A percentile compares a stretch with the other conserved stretches of the same genome.
phyloP scores from a whole-genome alignment of 2,113 vertebrate species.

The Rhinopomastus cyanomelas region DNA sequence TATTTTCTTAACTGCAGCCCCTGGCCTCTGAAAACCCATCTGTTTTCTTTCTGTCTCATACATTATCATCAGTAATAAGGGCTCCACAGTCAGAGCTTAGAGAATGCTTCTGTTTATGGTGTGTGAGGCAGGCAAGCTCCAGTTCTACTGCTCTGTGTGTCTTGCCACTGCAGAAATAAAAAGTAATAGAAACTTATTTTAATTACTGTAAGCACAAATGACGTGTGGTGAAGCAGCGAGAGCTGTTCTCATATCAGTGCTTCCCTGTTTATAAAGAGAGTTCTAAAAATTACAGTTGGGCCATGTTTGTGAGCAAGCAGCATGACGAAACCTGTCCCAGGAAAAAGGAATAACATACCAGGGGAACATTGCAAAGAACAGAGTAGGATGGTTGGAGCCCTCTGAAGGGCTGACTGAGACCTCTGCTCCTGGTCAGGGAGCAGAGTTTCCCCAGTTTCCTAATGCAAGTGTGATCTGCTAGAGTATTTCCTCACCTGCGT shows the following conservation, averaged over 20 bases:
- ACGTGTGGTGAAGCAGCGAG: neutral
- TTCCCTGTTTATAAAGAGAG: neutral
- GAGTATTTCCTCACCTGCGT: neutral
- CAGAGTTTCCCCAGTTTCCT: neutral
- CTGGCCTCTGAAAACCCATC: neutral
- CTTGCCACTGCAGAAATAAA: neutral
- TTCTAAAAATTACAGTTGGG: neutral
- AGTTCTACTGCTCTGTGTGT: neutral
- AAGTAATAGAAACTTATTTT: neutral
- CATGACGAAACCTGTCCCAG: neutral
- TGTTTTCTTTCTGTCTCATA: neutral
- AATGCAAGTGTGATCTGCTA: neutral
- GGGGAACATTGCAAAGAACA: fast-evolving
- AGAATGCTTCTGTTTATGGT: neutral
- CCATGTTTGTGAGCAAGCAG: neutral
- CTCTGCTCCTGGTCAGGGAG: neutral
- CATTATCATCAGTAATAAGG: neutral
- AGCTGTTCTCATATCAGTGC: neutral
- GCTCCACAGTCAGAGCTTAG: neutral
- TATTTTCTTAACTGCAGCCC: neutral
- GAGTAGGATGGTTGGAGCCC: neutral
- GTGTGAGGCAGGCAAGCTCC: neutral
- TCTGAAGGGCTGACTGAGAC: neutral
- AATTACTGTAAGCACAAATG: neutral
- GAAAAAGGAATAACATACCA: neutral